These are phyloP conservation scores for Drosophila bocki DNA, from an alignment of 1,140 invertebrate genomes.

Conservation along the genomic window DNA sequence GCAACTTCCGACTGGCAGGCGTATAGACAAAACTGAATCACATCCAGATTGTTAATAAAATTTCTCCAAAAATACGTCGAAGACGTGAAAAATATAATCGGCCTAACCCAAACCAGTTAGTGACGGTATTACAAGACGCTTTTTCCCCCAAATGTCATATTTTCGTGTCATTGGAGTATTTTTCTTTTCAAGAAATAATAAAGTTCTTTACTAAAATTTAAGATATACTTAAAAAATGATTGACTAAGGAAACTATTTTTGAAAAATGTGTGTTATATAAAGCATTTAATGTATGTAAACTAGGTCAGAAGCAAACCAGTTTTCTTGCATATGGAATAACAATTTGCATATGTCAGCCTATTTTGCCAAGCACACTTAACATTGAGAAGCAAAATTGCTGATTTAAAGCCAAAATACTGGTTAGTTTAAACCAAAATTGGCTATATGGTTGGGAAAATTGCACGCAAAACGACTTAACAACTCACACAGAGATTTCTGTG, in stretches of 20 bases:
- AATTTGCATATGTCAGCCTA: neutral
- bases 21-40: slow-evolving; percentile 50
- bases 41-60: slow-evolving; percentile 34
- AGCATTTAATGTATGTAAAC: neutral
- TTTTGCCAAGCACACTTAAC: neutral
- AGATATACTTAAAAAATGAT: too few species aligned
- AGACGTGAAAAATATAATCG: slow-evolving; percentile 22
- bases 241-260: too few species aligned
- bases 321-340: neutral
- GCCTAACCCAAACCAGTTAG: slow-evolving; percentile 40
- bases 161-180: neutral
- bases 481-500: neutral
- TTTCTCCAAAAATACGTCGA: slow-evolving; percentile 37
- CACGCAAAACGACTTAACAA: neutral
- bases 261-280: neutral
- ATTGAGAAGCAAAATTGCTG: neutral
- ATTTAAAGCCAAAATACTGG: neutral
- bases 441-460: slow-evolving; percentile 1
- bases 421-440: neutral
- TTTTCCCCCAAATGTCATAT: slow-evolving; percentile 2
- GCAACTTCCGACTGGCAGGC: slow-evolving; percentile 27
- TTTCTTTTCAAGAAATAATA: neutral
- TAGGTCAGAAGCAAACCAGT: neutral
- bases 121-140: slow-evolving; percentile 10
- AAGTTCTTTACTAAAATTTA: neutral